These are phyloP conservation scores for Phorcus lineatus DNA, from an alignment of 2,888 invertebrate species.

Conservation along the genomic window DNA sequence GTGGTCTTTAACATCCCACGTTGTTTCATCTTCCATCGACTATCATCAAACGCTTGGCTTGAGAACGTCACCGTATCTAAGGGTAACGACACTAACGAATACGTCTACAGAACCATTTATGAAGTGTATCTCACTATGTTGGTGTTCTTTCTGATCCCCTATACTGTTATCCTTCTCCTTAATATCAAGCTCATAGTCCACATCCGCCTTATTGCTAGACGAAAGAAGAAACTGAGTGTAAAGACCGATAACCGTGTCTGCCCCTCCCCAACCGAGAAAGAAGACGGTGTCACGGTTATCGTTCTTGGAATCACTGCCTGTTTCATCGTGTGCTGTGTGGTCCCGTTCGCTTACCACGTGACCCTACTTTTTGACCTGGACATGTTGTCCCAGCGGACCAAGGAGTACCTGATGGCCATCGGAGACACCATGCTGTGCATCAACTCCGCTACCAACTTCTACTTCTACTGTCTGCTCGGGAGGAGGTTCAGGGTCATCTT, in stretches of 20 bases:
- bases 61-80: not conserved
- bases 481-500: slow-evolving; percentile 39
- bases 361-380: slow-evolving; percentile 34
- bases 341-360: slow-evolving; percentile 39
- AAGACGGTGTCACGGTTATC: slow-evolving; percentile 42
- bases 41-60: not conserved
- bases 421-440: slow-evolving; percentile 44
- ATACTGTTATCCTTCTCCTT: slow-evolving; percentile 41
- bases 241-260: not conserved
- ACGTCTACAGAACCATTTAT: slow-evolving; percentile 36
- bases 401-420: slow-evolving; percentile 33
- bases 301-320: slow-evolving; percentile 45
- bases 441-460: slow-evolving; percentile 47
- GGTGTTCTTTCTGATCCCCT: slow-evolving; percentile 45
- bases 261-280: slow-evolving; percentile 25
- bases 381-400: slow-evolving; percentile 10
- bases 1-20: slow-evolving; percentile 44
- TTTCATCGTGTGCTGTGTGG: slow-evolving; percentile 46
- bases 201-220: slow-evolving; percentile 27
- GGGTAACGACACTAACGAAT: not conserved
- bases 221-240: slow-evolving; percentile 9
- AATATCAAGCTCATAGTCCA: slow-evolving; percentile 42
- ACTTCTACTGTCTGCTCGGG: slow-evolving; percentile 48
- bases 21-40: slow-evolving; percentile 37
- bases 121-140: slow-evolving; percentile 40